These are phyloP conservation scores for Mus minutoides DNA, from an alignment of 2,797 vertebrate species.

Conservation along the genomic window DNA sequence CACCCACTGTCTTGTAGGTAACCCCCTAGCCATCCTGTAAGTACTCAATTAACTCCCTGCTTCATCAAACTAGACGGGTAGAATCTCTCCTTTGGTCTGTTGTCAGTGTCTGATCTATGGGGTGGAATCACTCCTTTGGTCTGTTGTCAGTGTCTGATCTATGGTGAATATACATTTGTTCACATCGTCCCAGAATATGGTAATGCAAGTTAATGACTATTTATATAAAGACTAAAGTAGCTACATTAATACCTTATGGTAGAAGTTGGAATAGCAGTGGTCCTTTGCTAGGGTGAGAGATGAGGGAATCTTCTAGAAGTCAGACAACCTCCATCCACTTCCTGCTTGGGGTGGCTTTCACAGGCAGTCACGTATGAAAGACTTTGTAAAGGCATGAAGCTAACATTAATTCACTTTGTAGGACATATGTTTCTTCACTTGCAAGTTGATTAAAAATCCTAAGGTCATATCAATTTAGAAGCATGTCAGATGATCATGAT, in stretches of 20 bases:
- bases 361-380: fast-evolving
- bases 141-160: not conserved
- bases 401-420: not conserved
- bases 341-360: not conserved
- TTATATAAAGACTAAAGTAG: not conserved
- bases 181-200: not conserved
- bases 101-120: not conserved
- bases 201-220: not conserved
- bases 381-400: not conserved
- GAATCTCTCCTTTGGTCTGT: not conserved
- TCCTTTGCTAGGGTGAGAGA: not conserved
- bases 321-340: fast-evolving
- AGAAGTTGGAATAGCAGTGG: not conserved
- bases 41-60: not conserved
- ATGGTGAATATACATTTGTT: not conserved
- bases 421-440: not conserved
- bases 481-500: not conserved
- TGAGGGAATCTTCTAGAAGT: not conserved
- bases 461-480: not conserved
- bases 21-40: not conserved
- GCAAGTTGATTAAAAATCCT: not conserved
- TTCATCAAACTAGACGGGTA: not conserved
- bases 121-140: no score
- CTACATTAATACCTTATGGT: no score
- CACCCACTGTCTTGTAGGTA: not conserved